phyloP scores from a whole-genome alignment of 2,888 invertebrate species.

The Noctua janthina region DNA sequence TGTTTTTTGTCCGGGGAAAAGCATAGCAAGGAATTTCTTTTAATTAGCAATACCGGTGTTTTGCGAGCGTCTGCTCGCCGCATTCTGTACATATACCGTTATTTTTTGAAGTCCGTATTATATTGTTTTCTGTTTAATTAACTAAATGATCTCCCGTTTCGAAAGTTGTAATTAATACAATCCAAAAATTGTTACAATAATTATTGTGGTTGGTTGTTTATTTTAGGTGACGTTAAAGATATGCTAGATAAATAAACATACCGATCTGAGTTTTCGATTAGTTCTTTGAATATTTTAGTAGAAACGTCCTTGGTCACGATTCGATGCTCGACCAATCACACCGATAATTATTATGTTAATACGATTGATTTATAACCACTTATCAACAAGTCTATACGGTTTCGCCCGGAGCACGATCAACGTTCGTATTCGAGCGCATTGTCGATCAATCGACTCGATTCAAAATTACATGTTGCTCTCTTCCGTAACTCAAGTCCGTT shows the following conservation, averaged over 20 bases:
- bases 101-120: constrained; percentile 57
- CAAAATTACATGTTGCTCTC: constrained; percentile 83
- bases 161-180: background rate
- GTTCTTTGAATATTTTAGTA: constrained; percentile 53
- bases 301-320: constrained; percentile 64
- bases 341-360: constrained; percentile 73
- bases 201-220: background rate
- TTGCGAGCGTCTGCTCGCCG: constrained; percentile 71
- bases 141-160: constrained; percentile 25
- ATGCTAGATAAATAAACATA: constrained; percentile 6
- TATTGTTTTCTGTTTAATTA: constrained; percentile 58
- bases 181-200: background rate
- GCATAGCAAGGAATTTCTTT: constrained; percentile 83
- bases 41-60: constrained; percentile 83
- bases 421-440: constrained; percentile 76
- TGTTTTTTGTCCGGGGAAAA: constrained; percentile 80
- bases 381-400: constrained; percentile 77
- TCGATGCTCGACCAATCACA: constrained; percentile 67
- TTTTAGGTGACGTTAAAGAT: background rate
- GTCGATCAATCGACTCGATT: constrained; percentile 77
- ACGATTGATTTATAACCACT: constrained; percentile 77
- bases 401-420: constrained; percentile 72
- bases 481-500: constrained; percentile 79
- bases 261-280: constrained; percentile 41
- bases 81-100: constrained; percentile 74